These are phyloP conservation scores for Terrapene triunguis DNA, from an alignment of 2,113 vertebrate species.

Conservation along the genomic window DNA sequence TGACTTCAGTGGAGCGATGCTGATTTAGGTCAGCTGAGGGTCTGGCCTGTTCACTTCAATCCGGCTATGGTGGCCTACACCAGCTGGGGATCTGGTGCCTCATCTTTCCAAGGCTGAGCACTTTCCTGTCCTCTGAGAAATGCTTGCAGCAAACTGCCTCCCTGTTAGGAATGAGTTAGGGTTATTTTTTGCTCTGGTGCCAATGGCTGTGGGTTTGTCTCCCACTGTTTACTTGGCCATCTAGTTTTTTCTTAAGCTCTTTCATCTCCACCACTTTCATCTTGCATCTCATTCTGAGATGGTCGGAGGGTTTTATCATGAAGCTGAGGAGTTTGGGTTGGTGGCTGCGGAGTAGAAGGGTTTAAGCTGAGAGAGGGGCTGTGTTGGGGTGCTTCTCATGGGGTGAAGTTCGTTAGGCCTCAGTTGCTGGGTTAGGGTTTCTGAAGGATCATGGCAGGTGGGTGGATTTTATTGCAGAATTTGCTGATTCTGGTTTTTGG, in stretches of 20 bases:
- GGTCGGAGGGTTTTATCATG: not conserved
- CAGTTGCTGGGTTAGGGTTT: not conserved
- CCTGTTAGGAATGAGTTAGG: not conserved
- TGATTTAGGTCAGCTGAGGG: not conserved
- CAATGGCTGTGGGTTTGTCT: rapidly evolving
- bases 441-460: not conserved
- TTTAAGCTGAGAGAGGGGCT: not conserved
- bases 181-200: not conserved
- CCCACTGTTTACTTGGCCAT: not conserved
- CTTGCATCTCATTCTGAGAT: not conserved
- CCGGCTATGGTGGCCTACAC: not conserved
- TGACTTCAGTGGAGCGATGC: not conserved
- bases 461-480: not conserved
- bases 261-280: slow-evolving; percentile 49
- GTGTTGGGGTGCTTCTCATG: not conserved
- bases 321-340: not conserved
- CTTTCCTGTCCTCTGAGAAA: not conserved
- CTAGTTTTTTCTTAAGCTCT: not conserved
- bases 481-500: not conserved
- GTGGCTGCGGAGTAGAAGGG: not conserved
- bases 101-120: not conserved
- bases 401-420: not conserved
- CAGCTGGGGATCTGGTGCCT: not conserved
- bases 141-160: not conserved
- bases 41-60: rapidly evolving